These are phyloP conservation scores for Hypotaenidia okinawae DNA, from an alignment of 2,797 vertebrate genomes.

Conservation along the genomic window DNA sequence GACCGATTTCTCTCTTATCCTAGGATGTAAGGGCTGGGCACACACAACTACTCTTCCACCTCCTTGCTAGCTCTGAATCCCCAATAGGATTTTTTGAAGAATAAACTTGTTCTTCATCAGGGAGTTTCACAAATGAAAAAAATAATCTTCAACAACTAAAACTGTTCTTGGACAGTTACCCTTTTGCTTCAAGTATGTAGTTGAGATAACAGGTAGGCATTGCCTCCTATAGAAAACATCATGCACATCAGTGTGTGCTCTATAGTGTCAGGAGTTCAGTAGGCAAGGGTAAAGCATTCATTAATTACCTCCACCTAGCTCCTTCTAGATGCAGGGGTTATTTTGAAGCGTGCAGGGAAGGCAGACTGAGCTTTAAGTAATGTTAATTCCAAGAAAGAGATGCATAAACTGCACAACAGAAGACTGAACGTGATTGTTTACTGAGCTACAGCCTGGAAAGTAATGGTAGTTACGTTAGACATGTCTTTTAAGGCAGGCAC, in stretches of 20 bases:
- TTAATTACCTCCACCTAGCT: not conserved
- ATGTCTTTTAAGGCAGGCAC: not conserved
- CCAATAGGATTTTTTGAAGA: not conserved
- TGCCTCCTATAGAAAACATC: not conserved
- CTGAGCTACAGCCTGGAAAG: not conserved
- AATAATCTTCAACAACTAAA: not conserved
- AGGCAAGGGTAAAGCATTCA: not conserved
- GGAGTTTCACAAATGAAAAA: not conserved
- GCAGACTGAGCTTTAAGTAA: not conserved
- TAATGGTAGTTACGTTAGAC: not conserved
- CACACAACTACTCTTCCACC: not conserved
- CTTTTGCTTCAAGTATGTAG: not conserved
- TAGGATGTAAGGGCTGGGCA: not conserved
- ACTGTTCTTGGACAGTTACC: not conserved
- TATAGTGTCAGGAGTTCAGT: not conserved
- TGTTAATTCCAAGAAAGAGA: not conserved
- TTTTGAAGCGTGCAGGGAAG: not conserved
- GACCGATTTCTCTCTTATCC: not conserved
- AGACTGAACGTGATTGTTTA: not conserved
- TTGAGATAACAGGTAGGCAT: not conserved
- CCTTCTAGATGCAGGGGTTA: not conserved
- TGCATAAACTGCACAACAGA: not conserved
- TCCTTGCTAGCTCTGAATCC: not conserved
- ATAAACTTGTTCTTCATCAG: not conserved
- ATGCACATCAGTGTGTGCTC: not conserved